Base-by-base conservation (phyloP, 2,888 invertebrate genomes). In the Ctena decussata region DNA sequence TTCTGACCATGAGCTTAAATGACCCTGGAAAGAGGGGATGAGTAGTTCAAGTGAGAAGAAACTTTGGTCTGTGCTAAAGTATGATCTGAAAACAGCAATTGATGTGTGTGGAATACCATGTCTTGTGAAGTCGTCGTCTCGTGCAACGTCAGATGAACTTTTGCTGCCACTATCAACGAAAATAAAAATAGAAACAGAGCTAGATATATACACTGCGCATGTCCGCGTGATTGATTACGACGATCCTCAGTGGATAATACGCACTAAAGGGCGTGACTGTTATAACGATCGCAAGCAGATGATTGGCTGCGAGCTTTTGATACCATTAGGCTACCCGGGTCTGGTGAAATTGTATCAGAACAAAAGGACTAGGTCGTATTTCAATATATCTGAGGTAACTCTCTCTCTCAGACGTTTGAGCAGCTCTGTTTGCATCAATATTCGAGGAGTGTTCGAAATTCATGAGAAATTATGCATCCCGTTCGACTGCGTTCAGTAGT, bases 81-180 rank as follows among this genome's bases (percentile, higher is more conserved):
- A 85, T 39, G 87, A 87, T 46, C 39, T 87, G 5, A 83, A 83
- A 76, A 87, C 85, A 11, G 87, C 85, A n/a, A 39, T 85, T 1
- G 87, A 87, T 53, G 69, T 87, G 12, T 75, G 82, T 11, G 78
- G 73, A n/a, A 44, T 87, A 27, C 87, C 87, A 15, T 82, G 80
- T 53, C 53, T 75, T 39, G 69, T 87, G 27, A 87, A 80, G 69
- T 35, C 82, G n/a, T 53, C 87, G 12, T 37, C 73, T 37, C 30
- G 30, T 70, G 69, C 27, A 24, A 44, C 21, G n/a, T 69, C 39
- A 24, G 60, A 30, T 32, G 27, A 57, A 11, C 0, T 18, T 21
- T 35, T 65, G 65, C 21, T 65, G 35, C 65, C 65, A 35, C 18
- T 65, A 18, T 32, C 65, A 32, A 65, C 65, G 35, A 65, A 65